Evolutionary conservation across 2,113 vertebrate species (phyloP), one percentile per base, ranked within the genome.

Genomic region (Callipepla californica): DNA sequence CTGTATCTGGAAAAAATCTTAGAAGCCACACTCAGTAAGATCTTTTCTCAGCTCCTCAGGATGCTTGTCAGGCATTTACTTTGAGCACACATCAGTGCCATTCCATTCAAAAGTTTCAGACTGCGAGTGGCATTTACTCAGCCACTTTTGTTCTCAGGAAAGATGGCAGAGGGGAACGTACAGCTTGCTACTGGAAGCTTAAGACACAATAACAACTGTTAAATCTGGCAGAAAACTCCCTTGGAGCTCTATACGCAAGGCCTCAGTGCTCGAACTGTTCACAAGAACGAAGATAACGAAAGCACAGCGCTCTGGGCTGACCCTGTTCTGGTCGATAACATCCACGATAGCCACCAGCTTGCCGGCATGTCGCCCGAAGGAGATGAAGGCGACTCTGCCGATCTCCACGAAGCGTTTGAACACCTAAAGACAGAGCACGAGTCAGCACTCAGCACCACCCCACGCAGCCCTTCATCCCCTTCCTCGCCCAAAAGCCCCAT

Each of bases 401-500:
- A 99, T 98, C 98, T 99, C 98, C 45, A 99, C 99, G 36, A 98
- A 99, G 85, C 99, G 99, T 67, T 99, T 99, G 98, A 99, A 99
- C 97, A 99, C 99, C 99, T 99, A 80, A 21, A 12, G 8, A 19
- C 32, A 58, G 18, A 11, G 32, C 19, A 58, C 30, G 32, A 57
- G 55, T 32, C 30, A 57, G 55, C 51, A 53, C 51, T 53, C 51
- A 30, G 26, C 51, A 26, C 26, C 51, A 30, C 51, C 51, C 9
- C 26, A 16, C 28, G 26, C 26, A 53, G 14, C 26, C 9, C 51
- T 26, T 15, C 51, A 26, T 10, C 16, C 51, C 51, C 51, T 28
- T 26, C 26, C 9, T 17, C 28, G 51, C 51, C 26, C 26, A 53
- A 26, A 30, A 15, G 26, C 48, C 22, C 48, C 48, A 13, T 22